Base-by-base conservation (phyloP, 2,888 invertebrate genomes). In the Epinotia demarniana region DNA sequence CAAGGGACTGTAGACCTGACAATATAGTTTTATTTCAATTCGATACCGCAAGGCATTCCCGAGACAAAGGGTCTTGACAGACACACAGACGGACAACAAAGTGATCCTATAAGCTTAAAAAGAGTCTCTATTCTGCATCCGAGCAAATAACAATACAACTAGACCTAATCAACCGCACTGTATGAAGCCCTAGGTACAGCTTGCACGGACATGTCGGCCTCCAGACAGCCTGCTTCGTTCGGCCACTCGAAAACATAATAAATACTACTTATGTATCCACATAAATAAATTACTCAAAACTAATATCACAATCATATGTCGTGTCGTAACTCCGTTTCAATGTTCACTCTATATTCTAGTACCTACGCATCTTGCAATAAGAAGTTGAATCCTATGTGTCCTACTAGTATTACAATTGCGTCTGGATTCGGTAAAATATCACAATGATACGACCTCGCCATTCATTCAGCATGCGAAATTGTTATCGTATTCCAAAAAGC, bases 391-490 rank as follows among this genome's bases (percentile, higher is more conserved):
- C 53, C n/a, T n/a, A n/a, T 53, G 53, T 5, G 16, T 27, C 23
- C 5, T n/a, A 53, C 53, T n/a, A 13, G n/a, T n/a, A n/a, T 8
- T n/a, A 53, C 2, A 16, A 16, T 5, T 49, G 49, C 16, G 53
- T 53, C 53, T 53, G 53, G 53, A 53, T 5, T 53, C 49, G 8
- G 46, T 46, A 19, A 64, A 49, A 27, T 18, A 27, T n/a, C 16
- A 46, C 53, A 46, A 64, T 19, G 27, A 66, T 11, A 46, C 23
- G 66, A 27, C 53, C 66, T 27, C 16, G 53, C 5, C 43, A 12
- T 43, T 43, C 62, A 62, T 62, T 53, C n/a, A 61, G 13, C 33
- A 33, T 53, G 49, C 23, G 8, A 53, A 66, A 63, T 63, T 63
- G 63, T 9, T 6, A 46, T 46, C 19, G n/a, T 13, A 13, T 4